Conservation (phyloP, 1,140 invertebrate species). For the Charaxes varanes region DNA sequence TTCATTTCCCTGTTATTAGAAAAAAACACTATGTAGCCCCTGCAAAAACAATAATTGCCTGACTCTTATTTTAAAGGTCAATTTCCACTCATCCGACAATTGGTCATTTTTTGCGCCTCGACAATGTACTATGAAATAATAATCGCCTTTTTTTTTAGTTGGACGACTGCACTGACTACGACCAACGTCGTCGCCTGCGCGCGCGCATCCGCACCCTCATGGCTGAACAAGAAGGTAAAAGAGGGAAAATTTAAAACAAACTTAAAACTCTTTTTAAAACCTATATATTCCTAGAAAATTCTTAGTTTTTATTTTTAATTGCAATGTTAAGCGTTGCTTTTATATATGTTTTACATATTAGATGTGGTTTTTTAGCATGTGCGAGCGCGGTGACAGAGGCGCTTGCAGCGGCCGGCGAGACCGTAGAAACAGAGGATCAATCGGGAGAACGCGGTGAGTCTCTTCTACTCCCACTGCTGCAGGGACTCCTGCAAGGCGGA, state of each 20-base stretch:
- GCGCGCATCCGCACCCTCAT: constrained; percentile 84
- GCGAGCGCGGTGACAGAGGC: constrained; percentile 76
- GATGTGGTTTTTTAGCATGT: constrained; percentile 63
- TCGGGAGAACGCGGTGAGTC: constrained; percentile 66
- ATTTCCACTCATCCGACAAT: too few relatives aligned
- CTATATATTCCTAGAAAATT: too few relatives aligned
- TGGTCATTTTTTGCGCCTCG: too few relatives aligned
- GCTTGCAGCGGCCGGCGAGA: constrained; percentile 55
- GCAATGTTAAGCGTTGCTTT: background rate
- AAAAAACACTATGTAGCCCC: too few relatives aligned
- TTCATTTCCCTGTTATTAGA: too few relatives aligned
- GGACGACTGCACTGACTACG: constrained; percentile 89
- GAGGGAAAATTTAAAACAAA: too few relatives aligned
- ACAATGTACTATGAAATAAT: too few relatives aligned
- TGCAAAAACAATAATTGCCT: too few relatives aligned
- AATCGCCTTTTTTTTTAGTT: too few relatives aligned
- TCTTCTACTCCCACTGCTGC: constrained; percentile 76
- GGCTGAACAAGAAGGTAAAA: constrained; percentile 85
- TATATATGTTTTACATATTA: constrained; percentile 2
- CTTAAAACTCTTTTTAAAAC: too few relatives aligned
- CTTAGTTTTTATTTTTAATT: too few relatives aligned
- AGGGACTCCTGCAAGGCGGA: constrained; percentile 71
- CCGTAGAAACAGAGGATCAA: constrained; percentile 37
- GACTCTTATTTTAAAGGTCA: too few relatives aligned
- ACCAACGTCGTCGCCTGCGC: constrained; percentile 87